These are phyloP conservation scores for Halocaridina rubra DNA, from an alignment of 2,888 invertebrate genomes.

Conservation along the genomic window DNA sequence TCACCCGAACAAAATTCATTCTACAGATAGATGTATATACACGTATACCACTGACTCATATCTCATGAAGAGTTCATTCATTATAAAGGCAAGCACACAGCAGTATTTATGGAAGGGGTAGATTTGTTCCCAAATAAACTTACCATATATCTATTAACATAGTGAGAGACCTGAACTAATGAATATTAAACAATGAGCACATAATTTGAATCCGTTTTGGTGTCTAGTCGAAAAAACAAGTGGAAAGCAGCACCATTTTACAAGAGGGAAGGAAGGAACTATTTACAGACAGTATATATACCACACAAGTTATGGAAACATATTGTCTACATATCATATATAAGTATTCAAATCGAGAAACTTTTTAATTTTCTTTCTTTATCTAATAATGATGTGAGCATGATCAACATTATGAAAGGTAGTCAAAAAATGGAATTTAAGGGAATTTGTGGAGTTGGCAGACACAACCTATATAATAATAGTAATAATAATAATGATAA, in stretches of 20 bases:
- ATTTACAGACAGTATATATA: conserved; percentile 45
- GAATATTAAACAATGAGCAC: conserved; percentile 16
- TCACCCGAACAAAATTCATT: too few species aligned
- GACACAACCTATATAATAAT: conserved; percentile 55
- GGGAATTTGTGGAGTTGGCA: conserved; percentile 43
- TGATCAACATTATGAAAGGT: conserved; percentile 35
- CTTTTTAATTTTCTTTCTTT: too few species aligned
- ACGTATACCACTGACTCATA: too few species aligned
- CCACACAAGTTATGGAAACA: conserved; percentile 17
- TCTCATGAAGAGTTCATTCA: too few species aligned
- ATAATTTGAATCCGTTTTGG: conserved; percentile 2
- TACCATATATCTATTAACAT: conserved; percentile 44
- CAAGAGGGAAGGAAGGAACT: conserved; percentile 30
- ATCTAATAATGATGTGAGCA: conserved; percentile 44
- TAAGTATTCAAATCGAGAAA: too few species aligned
- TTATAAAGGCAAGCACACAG: conserved; percentile 55
- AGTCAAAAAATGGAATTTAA: conserved; percentile 42
- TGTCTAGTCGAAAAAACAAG: conserved; percentile 39
- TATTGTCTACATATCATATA: too few species aligned
- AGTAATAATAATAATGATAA: background rate
- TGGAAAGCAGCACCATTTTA: conserved; percentile 49
- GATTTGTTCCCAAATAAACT: conserved; percentile 54
- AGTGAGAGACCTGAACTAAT: conserved; percentile 33
- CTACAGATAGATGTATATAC: too few species aligned
- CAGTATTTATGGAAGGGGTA: conserved; percentile 50